Conservation (phyloP, 2,888 invertebrate genomes). For the Andrena bucephala region DNA sequence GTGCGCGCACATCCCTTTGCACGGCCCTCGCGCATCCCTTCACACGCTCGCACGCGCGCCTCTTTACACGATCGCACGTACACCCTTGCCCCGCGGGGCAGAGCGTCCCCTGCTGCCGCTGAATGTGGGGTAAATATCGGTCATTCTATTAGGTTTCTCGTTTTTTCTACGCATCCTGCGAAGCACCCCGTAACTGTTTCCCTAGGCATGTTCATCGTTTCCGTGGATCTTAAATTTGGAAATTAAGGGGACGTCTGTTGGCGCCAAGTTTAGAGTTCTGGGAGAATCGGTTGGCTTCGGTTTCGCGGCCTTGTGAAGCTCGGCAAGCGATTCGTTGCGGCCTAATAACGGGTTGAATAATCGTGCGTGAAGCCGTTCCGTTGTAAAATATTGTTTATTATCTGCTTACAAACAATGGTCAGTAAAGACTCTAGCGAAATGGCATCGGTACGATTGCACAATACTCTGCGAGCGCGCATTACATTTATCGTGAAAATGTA, state of each 20-base stretch:
- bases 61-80: constrained; percentile 51
- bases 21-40: constrained; percentile 43
- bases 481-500: constrained; percentile 73
- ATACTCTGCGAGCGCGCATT: constrained; percentile 64
- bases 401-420: constrained; percentile 75
- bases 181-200: background rate
- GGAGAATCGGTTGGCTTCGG: too few species aligned
- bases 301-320: background rate
- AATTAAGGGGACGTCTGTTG: too few species aligned
- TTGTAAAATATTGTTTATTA: constrained; percentile 72
- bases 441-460: constrained; percentile 57
- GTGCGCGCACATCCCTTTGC: constrained; percentile 48
- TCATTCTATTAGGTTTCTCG: constrained; percentile 5
- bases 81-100: constrained; percentile 12
- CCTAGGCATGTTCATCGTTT: too few species aligned
- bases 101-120: constrained; percentile 29
- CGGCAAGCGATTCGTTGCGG: background rate
- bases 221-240: too few species aligned
- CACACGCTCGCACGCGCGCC: constrained; percentile 42
- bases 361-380: constrained; percentile 32
- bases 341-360: constrained; percentile 34
- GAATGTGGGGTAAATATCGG: constrained; percentile 38
- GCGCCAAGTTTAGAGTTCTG: too few species aligned
- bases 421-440: constrained; percentile 64
- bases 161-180: background rate